Conservation (phyloP, 92 coral and sea anemone genomes). For the Diadumene lineata region DNA sequence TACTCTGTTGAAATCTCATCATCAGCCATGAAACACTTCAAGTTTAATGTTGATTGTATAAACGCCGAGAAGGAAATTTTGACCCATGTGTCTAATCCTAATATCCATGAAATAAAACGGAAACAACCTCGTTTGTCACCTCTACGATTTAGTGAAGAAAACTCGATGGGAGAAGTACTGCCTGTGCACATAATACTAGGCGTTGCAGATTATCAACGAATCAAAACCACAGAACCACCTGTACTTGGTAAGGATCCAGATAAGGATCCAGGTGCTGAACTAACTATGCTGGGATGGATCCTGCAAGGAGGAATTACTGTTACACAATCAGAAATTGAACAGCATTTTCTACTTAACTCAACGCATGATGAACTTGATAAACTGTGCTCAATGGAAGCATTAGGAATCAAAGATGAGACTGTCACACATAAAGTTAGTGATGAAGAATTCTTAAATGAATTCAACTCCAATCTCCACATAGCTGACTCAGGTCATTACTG, state of each 20-base stretch:
- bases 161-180: not conserved
- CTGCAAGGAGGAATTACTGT: conserved; percentile 26
- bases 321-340: not conserved
- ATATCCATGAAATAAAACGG: conserved; percentile 37
- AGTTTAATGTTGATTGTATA: conserved; percentile 27
- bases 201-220: not conserved
- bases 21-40: conserved; percentile 12
- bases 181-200: not conserved
- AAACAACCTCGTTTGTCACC: conserved; percentile 7
- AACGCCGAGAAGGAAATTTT: conserved; percentile 50
- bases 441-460: conserved; percentile 40
- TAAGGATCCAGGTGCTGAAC: conserved; percentile 64
- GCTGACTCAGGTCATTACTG: not conserved
- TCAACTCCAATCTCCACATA: no score
- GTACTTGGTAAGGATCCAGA: conserved; percentile 54
- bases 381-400: conserved; percentile 67
- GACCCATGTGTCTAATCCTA: conserved; percentile 45
- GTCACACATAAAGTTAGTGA: conserved; percentile 44
- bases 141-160: not conserved
- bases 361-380: conserved; percentile 58
- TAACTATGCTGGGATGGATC: conserved; percentile 63
- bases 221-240: not conserved
- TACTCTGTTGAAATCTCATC: conserved; percentile 30
- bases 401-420: conserved; percentile 4
- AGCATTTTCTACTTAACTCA: conserved; percentile 1